Base-by-base conservation (phyloP, 2,888 invertebrate species). In the Anaspis maculata region DNA sequence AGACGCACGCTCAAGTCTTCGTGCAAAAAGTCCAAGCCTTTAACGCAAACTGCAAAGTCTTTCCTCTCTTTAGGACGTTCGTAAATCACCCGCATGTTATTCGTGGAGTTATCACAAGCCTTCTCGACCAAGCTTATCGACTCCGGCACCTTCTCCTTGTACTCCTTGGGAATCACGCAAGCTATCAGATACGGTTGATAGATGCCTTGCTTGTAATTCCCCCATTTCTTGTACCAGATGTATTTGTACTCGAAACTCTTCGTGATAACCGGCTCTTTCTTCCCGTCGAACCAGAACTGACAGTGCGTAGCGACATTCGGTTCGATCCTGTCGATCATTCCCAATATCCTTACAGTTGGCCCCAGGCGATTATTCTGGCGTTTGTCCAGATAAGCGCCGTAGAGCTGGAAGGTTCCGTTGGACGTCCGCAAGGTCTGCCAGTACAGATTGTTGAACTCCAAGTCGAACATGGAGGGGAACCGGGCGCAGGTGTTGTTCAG, bases 151-250 rank as follows among this genome's bases (percentile, higher is more conserved):
- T 79, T 72, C 37, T 77, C 72, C 32, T 76, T 74, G 61, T 83
- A 82, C 11, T 76, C 74, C 42, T 76, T 74, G 0, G 92, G 91
- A 49, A 92, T 75, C 57, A 86, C 83, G 65, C 92, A 92, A 12
- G 90, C 88, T 44, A 88, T 79, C 48, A 92, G 71, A 62, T 89
- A 92, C 0, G 92, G 91, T 67, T 92, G 91, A 61, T 89, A 86
- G 44, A 90, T 83, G 31, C 83, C 83, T 64, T 90, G 86, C 59
- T 86, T 84, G 67, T 89, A 89, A 67, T 91, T 91, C 37, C 91
- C 91, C 92, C 91, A 92, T 64, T 89, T 89, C 52, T 81, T 80
- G 63, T 88, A 86, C 92, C 92, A 92, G 49, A 91, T 86, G 63
- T 91, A 91, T 62, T 90, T 90, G 69, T 91, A 91, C 65, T 90